Percentiles rank a stretch among this genome's conserved stretches.
Evolutionary conservation across 1,140 invertebrate genomes (phyloP).

Genomic region (Caerostris darwini): DNA sequence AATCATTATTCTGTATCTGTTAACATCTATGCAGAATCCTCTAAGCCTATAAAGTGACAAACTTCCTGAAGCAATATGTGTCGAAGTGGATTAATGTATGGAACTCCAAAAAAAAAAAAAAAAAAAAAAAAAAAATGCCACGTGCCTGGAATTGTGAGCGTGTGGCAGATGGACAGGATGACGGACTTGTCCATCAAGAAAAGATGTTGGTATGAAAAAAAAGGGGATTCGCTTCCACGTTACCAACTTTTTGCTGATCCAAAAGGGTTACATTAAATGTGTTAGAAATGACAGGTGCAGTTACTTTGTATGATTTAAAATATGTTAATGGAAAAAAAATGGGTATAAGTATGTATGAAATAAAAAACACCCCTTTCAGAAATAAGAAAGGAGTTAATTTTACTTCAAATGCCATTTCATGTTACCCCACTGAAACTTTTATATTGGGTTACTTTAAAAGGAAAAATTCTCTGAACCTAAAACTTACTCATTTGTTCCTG

Average conservation of each 20-base stretch:
- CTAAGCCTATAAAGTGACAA: not conserved
- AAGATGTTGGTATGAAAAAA: not conserved
- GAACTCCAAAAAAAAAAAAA: not conserved
- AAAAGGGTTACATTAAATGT: not conserved
- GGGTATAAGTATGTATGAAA: too few relatives aligned
- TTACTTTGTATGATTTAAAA: too few relatives aligned
- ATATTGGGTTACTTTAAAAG: too few relatives aligned
- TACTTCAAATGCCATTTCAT: too few relatives aligned
- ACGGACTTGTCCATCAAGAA: constrained; percentile 45
- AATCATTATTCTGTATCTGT: not conserved
- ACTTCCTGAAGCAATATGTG: not conserved
- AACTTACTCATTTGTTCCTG: too few relatives aligned
- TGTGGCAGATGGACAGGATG: constrained; percentile 1
- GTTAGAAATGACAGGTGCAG: too few relatives aligned
- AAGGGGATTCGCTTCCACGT: not conserved
- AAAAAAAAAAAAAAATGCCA: too few relatives aligned
- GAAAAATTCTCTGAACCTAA: too few relatives aligned
- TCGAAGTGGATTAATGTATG: constrained; percentile 7
- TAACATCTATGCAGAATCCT: not conserved
- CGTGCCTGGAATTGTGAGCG: constrained; percentile 18
- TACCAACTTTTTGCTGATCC: not conserved
- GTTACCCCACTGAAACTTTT: too few relatives aligned
- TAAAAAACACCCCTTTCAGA: too few relatives aligned
- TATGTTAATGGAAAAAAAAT: too few relatives aligned
- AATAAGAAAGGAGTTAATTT: too few relatives aligned